These are phyloP conservation scores for Nomada hirtipes DNA, from an alignment of 2,888 invertebrate genomes.

Conservation along the genomic window DNA sequence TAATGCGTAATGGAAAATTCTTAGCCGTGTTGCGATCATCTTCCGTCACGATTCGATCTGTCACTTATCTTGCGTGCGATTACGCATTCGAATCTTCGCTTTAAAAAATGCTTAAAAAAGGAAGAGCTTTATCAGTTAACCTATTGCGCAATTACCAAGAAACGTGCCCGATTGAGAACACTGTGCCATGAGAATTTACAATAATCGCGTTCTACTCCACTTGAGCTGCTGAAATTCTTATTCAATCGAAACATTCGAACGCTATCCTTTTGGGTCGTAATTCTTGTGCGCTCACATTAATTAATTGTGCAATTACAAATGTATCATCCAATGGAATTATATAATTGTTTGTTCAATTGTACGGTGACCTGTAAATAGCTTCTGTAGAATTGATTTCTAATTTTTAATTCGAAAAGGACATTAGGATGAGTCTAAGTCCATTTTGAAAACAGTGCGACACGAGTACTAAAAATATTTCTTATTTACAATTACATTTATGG, in stretches of 20 bases:
- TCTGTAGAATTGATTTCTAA: too few species aligned
- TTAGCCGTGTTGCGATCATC: conserved; percentile 20
- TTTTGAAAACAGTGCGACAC: too few species aligned
- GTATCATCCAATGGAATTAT: too few species aligned
- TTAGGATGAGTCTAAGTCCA: too few species aligned
- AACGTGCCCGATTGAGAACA: conserved; percentile 45
- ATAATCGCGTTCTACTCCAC: conserved; percentile 6
- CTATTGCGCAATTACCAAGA: conserved; percentile 62
- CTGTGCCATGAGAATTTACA: conserved; percentile 18
- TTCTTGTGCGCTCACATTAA: too few species aligned
- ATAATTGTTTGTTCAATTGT: too few species aligned
- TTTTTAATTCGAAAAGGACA: too few species aligned
- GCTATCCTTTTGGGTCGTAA: too few species aligned
- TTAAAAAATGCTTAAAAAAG: conserved; percentile 52
- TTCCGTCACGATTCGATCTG: conserved; percentile 32
- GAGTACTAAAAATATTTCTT: background rate
- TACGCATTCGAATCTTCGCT: conserved; percentile 53
- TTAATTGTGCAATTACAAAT: too few species aligned
- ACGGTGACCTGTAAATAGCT: too few species aligned
- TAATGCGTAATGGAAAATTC: conserved; percentile 53
- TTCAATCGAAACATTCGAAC: too few species aligned
- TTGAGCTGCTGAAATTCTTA: background rate
- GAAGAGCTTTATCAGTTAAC: conserved; percentile 62
- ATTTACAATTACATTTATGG: background rate
- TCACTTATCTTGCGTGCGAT: conserved; percentile 56